Conservation (phyloP, 2,888 invertebrate species). For the Ferrisia virgata region DNA sequence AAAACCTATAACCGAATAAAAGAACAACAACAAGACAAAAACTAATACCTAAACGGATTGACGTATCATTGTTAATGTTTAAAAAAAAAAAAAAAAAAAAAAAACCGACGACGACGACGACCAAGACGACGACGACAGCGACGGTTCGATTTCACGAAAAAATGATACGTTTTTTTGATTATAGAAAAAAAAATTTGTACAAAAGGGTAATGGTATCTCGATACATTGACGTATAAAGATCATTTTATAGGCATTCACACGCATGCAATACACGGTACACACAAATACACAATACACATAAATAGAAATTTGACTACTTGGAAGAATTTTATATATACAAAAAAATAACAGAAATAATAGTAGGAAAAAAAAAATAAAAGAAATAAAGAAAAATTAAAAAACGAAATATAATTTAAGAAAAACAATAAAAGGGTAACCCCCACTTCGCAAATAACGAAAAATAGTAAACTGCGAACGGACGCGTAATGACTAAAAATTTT, state of each 20-base stretch:
- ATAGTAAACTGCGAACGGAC: background rate
- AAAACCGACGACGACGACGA: too few species aligned
- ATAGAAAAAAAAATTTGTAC: background rate
- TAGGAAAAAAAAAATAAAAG: background rate
- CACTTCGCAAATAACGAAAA: slow-evolving; percentile 44
- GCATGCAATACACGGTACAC: background rate
- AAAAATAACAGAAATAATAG: background rate
- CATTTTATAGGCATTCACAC: too few species aligned
- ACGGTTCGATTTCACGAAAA: background rate
- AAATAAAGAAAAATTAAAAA: too few species aligned
- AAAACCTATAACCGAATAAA: background rate
- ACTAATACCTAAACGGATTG: background rate
- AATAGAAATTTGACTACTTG: slow-evolving; percentile 12
- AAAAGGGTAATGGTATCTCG: background rate
- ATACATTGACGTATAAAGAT: too few species aligned
- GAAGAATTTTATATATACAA: background rate
- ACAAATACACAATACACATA: background rate
- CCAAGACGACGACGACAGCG: too few species aligned
- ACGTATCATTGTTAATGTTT: background rate
- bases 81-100: background rate
- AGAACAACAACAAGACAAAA: background rate
- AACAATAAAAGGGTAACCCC: slow-evolving; percentile 46
- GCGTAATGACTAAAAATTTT: background rate
- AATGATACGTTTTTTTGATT: background rate
- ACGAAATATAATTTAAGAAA: too few species aligned